Conservation (phyloP, 2,797 vertebrate genomes). For the Sandelia bainsii region DNA sequence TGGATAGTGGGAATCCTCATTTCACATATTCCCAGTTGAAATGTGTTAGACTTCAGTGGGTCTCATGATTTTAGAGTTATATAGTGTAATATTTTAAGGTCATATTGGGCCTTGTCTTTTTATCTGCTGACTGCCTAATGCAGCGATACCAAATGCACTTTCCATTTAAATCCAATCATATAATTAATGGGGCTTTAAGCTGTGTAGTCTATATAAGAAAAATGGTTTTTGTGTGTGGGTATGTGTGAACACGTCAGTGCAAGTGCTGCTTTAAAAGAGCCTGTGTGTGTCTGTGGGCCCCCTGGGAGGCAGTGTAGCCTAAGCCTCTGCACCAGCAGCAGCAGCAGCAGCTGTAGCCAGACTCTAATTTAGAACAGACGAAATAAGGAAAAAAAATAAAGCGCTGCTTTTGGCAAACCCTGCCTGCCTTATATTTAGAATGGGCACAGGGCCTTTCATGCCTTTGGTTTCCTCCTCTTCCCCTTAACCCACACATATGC, state of each 20-base stretch:
- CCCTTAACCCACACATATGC: constrained; percentile 81
- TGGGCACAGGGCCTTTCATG: constrained; percentile 80
- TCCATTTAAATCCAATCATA: constrained; percentile 75
- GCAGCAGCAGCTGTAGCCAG: constrained; percentile 57
- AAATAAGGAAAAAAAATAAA: constrained; percentile 77
- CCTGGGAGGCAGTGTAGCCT: constrained; percentile 77
- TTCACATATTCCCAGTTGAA: constrained; percentile 22
- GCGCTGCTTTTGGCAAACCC: constrained; percentile 82
- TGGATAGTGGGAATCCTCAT: constrained; percentile 9
- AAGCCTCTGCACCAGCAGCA: constrained; percentile 67
- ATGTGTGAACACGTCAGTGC: constrained; percentile 2
- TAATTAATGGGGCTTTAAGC: constrained; percentile 78
- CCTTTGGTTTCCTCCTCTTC: constrained; percentile 82
- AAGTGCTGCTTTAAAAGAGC: constrained; percentile 42
- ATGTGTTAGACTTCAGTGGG: neutral
- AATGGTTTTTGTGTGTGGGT: constrained; percentile 41
- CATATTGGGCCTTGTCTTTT: constrained; percentile 31
- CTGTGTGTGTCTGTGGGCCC: constrained; percentile 63
- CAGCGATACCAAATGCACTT: constrained; percentile 40
- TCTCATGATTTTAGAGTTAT: neutral
- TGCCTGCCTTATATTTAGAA: constrained; percentile 85
- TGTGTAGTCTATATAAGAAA: constrained; percentile 53
- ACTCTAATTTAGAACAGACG: constrained; percentile 83
- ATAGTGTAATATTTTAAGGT: constrained; percentile 39
- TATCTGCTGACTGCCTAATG: constrained; percentile 46